Conservation (phyloP, 2,797 vertebrate species). For the Paramormyrops hopkinsi region DNA sequence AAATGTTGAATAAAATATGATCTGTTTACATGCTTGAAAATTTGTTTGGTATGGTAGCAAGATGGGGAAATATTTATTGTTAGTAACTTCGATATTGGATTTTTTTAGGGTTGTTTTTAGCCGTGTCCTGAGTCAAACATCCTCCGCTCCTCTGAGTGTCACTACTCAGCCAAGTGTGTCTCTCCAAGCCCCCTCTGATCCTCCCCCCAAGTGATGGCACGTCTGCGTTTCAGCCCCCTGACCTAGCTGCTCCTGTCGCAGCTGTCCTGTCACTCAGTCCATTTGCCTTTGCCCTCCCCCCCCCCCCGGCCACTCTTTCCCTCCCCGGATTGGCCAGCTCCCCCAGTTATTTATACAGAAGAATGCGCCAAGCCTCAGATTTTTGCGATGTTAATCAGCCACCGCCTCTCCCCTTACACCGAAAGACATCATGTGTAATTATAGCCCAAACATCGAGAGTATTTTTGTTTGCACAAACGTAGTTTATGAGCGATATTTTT, state of each 20-base stretch:
- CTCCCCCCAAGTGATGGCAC: not conserved
- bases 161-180: not conserved
- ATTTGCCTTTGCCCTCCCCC: conserved; percentile 30
- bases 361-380: conserved; percentile 73
- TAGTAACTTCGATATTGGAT: not conserved
- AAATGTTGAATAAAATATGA: not conserved
- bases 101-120: conserved; percentile 5
- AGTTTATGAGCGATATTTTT: not conserved
- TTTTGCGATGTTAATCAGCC: conserved; percentile 67
- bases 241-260: conserved; percentile 42
- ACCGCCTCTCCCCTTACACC: conserved; percentile 63
- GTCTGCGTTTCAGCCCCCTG: conserved; percentile 32
- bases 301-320: conserved; percentile 38
- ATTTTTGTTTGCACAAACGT: conserved; percentile 18
- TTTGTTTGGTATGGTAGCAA: not conserved
- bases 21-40: not conserved
- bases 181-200: not conserved
- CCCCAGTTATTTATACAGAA: conserved; percentile 65
- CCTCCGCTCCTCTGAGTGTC: not conserved
- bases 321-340: conserved; percentile 42
- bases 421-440: conserved; percentile 71
- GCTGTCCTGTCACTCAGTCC: conserved; percentile 66
- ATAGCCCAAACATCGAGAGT: conserved; percentile 45
- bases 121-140: not conserved
- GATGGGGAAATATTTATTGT: not conserved